A percentile compares a stretch with the other conserved stretches of the same genome.
phyloP scores from a whole-genome alignment of 2,888 invertebrate species.

The Agelastica alni region DNA sequence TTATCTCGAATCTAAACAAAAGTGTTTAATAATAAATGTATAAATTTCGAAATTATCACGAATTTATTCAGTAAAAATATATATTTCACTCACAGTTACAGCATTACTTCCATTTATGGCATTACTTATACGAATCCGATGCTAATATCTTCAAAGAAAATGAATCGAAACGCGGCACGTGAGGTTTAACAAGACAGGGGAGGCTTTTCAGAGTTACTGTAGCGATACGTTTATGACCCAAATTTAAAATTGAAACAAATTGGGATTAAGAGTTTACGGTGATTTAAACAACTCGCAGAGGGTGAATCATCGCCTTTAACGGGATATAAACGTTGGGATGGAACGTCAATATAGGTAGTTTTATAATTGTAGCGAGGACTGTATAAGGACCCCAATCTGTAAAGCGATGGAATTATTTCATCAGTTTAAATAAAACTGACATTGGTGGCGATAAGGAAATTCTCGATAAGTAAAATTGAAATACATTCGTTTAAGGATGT shows the following conservation, averaged over 20 bases:
- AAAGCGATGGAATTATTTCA: too few species aligned
- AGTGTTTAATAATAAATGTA: too few species aligned
- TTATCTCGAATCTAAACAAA: too few species aligned
- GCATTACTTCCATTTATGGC: background rate
- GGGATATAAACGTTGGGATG: slow-evolving; percentile 23
- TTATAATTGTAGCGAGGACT: background rate
- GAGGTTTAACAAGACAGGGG: slow-evolving; percentile 22
- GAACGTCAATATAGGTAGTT: background rate
- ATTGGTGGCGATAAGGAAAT: too few species aligned
- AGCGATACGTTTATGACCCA: slow-evolving; percentile 50
- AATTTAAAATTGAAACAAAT: slow-evolving; percentile 57
- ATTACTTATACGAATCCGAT: slow-evolving; percentile 5
- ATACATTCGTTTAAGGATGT: too few species aligned
- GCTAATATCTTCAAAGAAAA: slow-evolving; percentile 12
- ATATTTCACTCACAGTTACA: background rate
- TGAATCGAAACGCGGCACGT: slow-evolving; percentile 15
- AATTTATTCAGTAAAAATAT: too few species aligned
- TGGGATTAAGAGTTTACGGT: slow-evolving; percentile 55
- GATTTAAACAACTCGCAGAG: slow-evolving; percentile 55
- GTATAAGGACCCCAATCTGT: too few species aligned
- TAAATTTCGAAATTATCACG: too few species aligned
- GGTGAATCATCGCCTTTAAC: slow-evolving; percentile 45
- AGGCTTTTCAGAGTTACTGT: slow-evolving; percentile 18
- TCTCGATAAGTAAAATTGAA: too few species aligned
- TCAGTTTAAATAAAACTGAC: too few species aligned